Percentiles rank a stretch among this genome's conserved stretches.
phyloP scores from a whole-genome alignment of 2,888 invertebrate genomes.

The Monochamus alternatus region DNA sequence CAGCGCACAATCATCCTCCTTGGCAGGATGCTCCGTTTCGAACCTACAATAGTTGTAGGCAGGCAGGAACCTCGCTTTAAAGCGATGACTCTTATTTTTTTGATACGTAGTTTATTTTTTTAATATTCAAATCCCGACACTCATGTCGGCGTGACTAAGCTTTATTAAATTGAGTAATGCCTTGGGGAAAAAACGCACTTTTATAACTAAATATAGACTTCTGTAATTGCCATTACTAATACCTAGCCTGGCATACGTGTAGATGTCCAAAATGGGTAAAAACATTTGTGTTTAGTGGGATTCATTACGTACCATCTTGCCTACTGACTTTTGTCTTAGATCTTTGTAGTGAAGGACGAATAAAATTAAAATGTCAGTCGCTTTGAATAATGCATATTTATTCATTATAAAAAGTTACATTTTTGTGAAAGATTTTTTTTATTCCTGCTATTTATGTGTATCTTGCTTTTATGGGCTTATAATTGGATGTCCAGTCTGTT shows the following conservation, averaged over 20 bases:
- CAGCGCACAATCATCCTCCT: not conserved
- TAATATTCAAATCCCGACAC: conserved; percentile 17
- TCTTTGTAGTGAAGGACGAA: not conserved
- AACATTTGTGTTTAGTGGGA: not conserved
- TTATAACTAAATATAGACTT: conserved; percentile 21
- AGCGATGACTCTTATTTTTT: conserved; percentile 17
- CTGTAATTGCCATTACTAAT: conserved; percentile 5
- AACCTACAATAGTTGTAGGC: not conserved
- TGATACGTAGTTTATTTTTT: conserved; percentile 2
- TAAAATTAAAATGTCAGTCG: not conserved
- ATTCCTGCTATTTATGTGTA: too few relatives aligned
- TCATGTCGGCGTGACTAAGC: conserved; percentile 19
- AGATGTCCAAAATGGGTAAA: conserved; percentile 9
- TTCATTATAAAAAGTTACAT: too few relatives aligned
- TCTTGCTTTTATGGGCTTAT: too few relatives aligned
- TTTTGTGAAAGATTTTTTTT: too few relatives aligned
- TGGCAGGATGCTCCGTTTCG: not conserved
- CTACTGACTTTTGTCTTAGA: not conserved
- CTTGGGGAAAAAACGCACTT: conserved; percentile 5
- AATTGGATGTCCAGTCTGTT: too few relatives aligned
- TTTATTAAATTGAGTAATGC: conserved; percentile 20
- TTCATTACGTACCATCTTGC: not conserved
- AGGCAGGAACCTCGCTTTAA: conserved; percentile 18
- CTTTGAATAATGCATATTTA: too few relatives aligned
- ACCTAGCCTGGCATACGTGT: conserved; percentile 3